Percentiles rank a stretch among this genome's conserved stretches.
Evolutionary conservation across 2,888 invertebrate genomes (phyloP).

Genomic region (Latrodectus hesperus): DNA sequence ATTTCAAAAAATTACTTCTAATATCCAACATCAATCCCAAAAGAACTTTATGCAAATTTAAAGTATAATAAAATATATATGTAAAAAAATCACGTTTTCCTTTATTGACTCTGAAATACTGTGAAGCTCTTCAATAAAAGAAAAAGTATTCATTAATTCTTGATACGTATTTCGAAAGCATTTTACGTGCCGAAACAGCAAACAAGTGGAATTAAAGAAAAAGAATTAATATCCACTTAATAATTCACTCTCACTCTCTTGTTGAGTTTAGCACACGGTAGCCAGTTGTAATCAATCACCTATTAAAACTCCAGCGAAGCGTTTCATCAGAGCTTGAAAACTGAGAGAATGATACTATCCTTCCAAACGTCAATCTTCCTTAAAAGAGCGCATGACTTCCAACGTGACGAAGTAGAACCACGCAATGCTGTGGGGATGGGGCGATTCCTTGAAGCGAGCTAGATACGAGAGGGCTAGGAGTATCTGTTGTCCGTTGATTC

Average conservation of each 20-base stretch:
- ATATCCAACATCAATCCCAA: not conserved
- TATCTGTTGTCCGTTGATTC: constrained; percentile 45
- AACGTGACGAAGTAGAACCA: constrained; percentile 41
- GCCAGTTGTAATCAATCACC: not conserved
- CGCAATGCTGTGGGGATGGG: constrained; percentile 4
- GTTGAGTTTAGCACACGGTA: not conserved
- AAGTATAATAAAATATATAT: no score
- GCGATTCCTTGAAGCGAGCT: constrained; percentile 44
- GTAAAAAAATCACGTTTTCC: no score
- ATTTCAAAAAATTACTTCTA: not conserved
- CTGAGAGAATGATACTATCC: no score
- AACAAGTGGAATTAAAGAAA: not conserved
- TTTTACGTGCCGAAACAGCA: not conserved
- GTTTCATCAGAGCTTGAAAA: no score
- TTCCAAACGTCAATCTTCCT: no score
- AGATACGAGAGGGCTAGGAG: constrained; percentile 29
- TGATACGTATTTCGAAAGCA: no score
- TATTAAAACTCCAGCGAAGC: not conserved
- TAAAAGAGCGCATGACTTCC: constrained; percentile 28
- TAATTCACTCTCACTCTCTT: not conserved
- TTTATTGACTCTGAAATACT: no score
- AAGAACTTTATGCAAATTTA: no score
- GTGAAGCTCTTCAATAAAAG: no score
- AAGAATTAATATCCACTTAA: not conserved
- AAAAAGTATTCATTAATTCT: no score